Conservation (phyloP, 2,888 invertebrate genomes). For the Ectemnius continuus region DNA sequence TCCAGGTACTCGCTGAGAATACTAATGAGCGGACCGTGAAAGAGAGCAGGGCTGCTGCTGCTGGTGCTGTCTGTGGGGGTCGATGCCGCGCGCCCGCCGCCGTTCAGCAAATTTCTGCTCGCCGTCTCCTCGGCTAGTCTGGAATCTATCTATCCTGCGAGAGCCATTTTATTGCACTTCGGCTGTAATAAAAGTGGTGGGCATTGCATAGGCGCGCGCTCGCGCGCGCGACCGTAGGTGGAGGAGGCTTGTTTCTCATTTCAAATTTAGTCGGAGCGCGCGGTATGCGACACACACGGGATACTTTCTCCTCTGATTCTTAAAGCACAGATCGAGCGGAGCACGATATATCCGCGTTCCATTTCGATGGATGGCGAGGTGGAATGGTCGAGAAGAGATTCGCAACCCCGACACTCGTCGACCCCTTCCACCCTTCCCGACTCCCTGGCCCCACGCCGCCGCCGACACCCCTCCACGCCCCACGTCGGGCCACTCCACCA, state of each 20-base stretch:
- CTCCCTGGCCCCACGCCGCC: slow-evolving; percentile 23
- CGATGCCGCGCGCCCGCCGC: too few relatives aligned
- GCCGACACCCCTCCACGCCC: slow-evolving; percentile 61
- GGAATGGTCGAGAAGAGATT: slow-evolving; percentile 62
- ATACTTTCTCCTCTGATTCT: slow-evolving; percentile 50
- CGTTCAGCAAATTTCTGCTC: too few relatives aligned
- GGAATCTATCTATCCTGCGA: not conserved
- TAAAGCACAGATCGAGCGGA: slow-evolving; percentile 50
- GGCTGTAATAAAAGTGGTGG: not conserved
- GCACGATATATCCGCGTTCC: slow-evolving; percentile 53
- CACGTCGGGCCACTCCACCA: slow-evolving; percentile 22
- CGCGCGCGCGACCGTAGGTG: not conserved
- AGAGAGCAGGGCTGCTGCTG: too few relatives aligned
- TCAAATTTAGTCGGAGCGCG: not conserved
- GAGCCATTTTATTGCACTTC: not conserved
- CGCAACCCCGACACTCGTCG: slow-evolving; percentile 60
- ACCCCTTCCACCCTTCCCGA: slow-evolving; percentile 29
- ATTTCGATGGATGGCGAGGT: slow-evolving; percentile 56
- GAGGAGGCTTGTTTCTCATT: not conserved
- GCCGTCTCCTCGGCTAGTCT: too few relatives aligned
- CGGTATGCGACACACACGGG: slow-evolving; percentile 10
- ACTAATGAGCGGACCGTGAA: too few relatives aligned
- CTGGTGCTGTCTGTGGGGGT: too few relatives aligned
- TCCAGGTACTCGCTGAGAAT: too few relatives aligned
- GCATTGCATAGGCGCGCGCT: not conserved